Evolutionary conservation across 2,113 vertebrate species (phyloP), one percentile per base, ranked within the genome.

Genomic region (Phylloscopus trochilus): DNA sequence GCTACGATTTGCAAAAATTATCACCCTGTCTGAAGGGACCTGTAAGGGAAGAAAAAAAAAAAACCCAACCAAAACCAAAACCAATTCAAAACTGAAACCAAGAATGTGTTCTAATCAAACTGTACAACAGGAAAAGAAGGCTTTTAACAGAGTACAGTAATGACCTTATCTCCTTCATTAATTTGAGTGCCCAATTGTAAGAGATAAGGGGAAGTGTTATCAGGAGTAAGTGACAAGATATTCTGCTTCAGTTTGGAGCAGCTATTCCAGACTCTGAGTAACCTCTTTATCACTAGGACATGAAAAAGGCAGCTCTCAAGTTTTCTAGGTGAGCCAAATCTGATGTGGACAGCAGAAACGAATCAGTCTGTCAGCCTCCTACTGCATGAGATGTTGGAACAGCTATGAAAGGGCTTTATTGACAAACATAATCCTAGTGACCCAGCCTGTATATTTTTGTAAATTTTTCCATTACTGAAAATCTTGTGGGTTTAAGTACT

Each of bases 21-120:
- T 64, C 31, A 44, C 28, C 44, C 37, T 80, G 28, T 66, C 62
- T 93, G 85, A 91, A 83, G 62, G 26, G 62, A 47, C 15, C 30
- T 79, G 41, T 84, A 91, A 91, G 41, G 18, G 24, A 1, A 49
- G 24, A 1, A 49, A 44, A 47, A 83, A 78, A 1, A 26, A 31
- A 0, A 0, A 0, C 13, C 0, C 13, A 11, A 16, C 11, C 3
- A 47, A 58, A 39, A 49, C 2, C 8, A 23, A 92, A 69, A 74
- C 9, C 2, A 59, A 44, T 28, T 84, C 13, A 72, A 75, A 94
- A 89, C 41, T 27, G 37, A 94, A 82, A 51, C 58, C 24, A 73
- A 23, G 39, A 90, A 60, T 41, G 23, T 78, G 30, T 73, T 83
- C 10, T 39, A 69, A 83, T 87, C 22, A 72, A 85, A 89, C 20